Conservation (phyloP, 2,797 vertebrate species). For the Sebastes melanostomus region DNA sequence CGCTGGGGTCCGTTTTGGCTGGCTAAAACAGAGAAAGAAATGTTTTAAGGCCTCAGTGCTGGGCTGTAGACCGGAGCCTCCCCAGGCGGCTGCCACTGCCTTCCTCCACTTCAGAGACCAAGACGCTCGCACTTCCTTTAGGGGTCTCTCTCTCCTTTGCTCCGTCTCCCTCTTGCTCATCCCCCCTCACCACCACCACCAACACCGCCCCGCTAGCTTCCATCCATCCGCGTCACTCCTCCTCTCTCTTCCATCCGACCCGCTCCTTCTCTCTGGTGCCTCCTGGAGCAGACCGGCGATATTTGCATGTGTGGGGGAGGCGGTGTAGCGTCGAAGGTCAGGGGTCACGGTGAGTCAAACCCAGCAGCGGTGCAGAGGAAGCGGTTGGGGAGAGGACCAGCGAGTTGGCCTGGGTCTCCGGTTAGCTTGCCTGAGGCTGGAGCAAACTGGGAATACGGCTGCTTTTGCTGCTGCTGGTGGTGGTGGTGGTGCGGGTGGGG, state of each 20-base stretch:
- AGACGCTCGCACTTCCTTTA: conserved; percentile 73
- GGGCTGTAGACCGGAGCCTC: conserved; percentile 68
- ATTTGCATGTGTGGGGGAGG: conserved; percentile 86
- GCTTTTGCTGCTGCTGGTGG: conserved; percentile 50
- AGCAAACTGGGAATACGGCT: conserved; percentile 73
- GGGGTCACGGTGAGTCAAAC: conserved; percentile 82
- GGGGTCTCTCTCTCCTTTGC: conserved; percentile 65
- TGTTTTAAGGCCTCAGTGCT: conserved; percentile 76
- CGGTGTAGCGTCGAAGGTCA: conserved; percentile 71
- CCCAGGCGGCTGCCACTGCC: conserved; percentile 67
- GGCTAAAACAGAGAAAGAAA: conserved; percentile 70
- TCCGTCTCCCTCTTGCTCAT: conserved; percentile 31
- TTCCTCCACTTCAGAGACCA: conserved; percentile 73
- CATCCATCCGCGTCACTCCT: conserved; percentile 59
- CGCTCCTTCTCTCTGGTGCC: conserved; percentile 60
- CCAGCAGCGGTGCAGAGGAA: conserved; percentile 74
- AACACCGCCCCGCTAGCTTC: conserved; percentile 29
- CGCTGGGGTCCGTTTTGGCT: conserved; percentile 76
- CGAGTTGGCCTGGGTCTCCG: conserved; percentile 76
- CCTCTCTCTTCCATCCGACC: conserved; percentile 54
- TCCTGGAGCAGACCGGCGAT: conserved; percentile 69
- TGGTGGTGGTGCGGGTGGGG: conserved; percentile 57
- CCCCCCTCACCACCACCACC: not conserved
- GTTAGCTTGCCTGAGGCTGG: conserved; percentile 78
- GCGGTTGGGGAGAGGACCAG: conserved; percentile 75